These are phyloP conservation scores for Sycon ciliatum DNA, from an alignment of 37 sponge, comb jelly and placozoan species.

Conservation along the genomic window DNA sequence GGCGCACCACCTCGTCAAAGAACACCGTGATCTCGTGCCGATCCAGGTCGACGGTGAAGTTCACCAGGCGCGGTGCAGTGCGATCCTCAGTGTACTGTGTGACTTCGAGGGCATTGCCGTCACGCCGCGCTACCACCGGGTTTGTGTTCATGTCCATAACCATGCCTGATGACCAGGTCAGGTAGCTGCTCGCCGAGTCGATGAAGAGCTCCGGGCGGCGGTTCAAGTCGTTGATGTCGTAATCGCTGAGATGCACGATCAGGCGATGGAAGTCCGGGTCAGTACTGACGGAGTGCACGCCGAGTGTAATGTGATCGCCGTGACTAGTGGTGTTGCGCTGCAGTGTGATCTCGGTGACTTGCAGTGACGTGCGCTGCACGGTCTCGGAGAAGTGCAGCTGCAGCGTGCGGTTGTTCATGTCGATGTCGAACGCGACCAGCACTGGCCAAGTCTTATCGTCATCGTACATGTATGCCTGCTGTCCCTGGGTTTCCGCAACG, in stretches of 20 bases:
- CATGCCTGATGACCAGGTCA: conserved; percentile 37
- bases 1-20: conserved; percentile 70
- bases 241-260: conserved; percentile 34
- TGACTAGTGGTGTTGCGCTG: conserved; percentile 44
- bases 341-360: conserved; percentile 50
- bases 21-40: conserved; percentile 41
- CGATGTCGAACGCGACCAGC: conserved; percentile 50
- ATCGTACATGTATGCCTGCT: conserved; percentile 36
- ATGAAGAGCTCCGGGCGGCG: conserved; percentile 61
- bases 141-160: conserved; percentile 75
- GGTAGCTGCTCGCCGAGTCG: conserved; percentile 49
- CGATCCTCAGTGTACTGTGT: conserved; percentile 42
- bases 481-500: conserved; percentile 15
- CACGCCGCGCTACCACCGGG: conserved; percentile 17
- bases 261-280: conserved; percentile 30
- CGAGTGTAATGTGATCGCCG: conserved; percentile 24
- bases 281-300: conserved; percentile 14
- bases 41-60: conserved; percentile 78
- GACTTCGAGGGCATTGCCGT: conserved; percentile 38
- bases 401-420: conserved; percentile 59
- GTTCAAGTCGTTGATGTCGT: conserved; percentile 56
- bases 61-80: conserved; percentile 51
- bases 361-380: conserved; percentile 52
- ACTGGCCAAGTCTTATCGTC: conserved; percentile 53
- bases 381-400: conserved; percentile 79